These are phyloP conservation scores for Hirtodrosophila cameraria DNA, from an alignment of 2,888 invertebrate genomes.

Conservation along the genomic window DNA sequence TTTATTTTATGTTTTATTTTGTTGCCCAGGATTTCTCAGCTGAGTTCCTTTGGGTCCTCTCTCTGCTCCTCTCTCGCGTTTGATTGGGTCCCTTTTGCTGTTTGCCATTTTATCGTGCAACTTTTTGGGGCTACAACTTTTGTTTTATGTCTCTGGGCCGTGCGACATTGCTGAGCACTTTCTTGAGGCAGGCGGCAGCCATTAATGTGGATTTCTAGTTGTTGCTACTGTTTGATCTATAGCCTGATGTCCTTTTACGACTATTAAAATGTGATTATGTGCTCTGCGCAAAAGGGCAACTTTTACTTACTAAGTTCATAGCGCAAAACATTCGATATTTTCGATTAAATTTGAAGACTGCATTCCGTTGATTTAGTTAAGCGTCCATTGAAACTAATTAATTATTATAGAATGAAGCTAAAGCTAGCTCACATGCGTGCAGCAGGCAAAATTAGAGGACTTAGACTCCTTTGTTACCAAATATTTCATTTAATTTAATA, in stretches of 20 bases:
- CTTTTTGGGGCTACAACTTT: conserved; percentile 55
- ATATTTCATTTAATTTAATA: too few species aligned
- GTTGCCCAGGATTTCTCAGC: conserved; percentile 48
- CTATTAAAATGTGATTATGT: conserved; percentile 67
- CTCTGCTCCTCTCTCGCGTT: neutral
- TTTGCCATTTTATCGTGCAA: conserved; percentile 45
- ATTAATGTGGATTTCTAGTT: conserved; percentile 65
- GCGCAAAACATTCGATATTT: conserved; percentile 7
- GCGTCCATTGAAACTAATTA: conserved; percentile 42
- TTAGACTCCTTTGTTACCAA: too few species aligned
- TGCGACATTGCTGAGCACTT: conserved; percentile 51
- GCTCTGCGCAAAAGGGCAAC: conserved; percentile 12
- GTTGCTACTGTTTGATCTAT: conserved; percentile 58
- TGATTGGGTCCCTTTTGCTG: conserved; percentile 29
- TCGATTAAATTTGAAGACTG: conserved; percentile 22
- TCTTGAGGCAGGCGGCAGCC: conserved; percentile 43
- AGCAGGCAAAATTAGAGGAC: too few species aligned
- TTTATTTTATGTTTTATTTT: conserved; percentile 67
- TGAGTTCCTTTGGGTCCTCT: conserved; percentile 27
- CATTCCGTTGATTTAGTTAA: conserved; percentile 36
- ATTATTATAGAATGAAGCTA: too few species aligned
- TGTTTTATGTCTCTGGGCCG: conserved; percentile 72
- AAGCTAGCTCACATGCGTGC: too few species aligned
- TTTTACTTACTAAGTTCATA: conserved; percentile 7
- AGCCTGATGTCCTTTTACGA: conserved; percentile 32